phyloP scores from a whole-genome alignment of 1,140 invertebrate genomes.

The Bombus impatiens region DNA sequence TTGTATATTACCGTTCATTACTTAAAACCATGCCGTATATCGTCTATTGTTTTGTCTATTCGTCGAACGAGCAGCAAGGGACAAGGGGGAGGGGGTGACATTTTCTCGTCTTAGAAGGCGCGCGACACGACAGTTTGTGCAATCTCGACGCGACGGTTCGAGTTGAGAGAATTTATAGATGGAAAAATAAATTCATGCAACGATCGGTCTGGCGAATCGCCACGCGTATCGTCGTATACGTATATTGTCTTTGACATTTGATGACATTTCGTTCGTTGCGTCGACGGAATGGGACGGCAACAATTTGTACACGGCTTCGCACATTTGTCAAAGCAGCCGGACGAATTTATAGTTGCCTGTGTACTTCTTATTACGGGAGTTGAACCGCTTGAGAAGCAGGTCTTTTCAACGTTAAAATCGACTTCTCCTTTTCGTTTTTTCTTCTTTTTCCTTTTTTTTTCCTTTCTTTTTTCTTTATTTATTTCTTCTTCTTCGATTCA shows the following conservation, averaged over 20 bases:
- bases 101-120: not conserved
- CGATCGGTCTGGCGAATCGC: not conserved
- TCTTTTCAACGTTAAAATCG: constrained; percentile 6
- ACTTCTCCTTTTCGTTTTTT: not conserved
- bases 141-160: not conserved
- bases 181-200: not conserved
- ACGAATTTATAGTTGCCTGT: not conserved
- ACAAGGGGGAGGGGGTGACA: not conserved
- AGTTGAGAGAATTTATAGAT: not conserved
- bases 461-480: no score
- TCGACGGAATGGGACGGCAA: not conserved
- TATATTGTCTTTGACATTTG: not conserved
- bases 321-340: not conserved
- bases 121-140: not conserved
- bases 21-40: constrained; percentile 63
- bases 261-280: constrained; percentile 11
- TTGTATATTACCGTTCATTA: constrained; percentile 71
- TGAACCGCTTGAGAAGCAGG: no score
- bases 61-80: no score
- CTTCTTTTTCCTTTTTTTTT: not conserved
- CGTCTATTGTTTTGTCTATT: constrained; percentile 61
- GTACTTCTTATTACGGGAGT: no score
- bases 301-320: not conserved
- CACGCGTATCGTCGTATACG: not conserved
- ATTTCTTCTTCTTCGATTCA: not conserved